Evolutionary conservation across 2,113 vertebrate species (phyloP), one percentile per base, ranked within the genome.

Genomic region (Synodontis membranacea): DNA sequence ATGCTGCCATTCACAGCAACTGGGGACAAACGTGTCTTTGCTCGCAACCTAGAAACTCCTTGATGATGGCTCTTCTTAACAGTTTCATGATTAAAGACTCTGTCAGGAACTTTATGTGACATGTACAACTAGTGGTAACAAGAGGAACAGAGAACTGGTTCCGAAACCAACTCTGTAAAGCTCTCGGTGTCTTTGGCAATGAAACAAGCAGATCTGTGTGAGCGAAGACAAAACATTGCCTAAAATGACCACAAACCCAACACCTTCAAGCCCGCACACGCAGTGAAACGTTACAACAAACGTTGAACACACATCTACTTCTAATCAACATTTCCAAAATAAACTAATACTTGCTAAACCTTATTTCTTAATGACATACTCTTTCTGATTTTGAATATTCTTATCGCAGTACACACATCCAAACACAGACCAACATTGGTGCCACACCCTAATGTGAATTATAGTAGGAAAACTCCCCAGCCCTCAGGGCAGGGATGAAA

Each of bases 401-500:
- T 68, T 50, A 50, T 15, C 37, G n/a, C 11, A 68, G 11, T 52
- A 68, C 58, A 62, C 50, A 58, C 70, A 44, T 56, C 21, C 17
- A 86, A 34, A 79, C n/a, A 86, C 84, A 72, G 52, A 9, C 39
- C 28, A 64, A 72, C n/a, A 80, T 62, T 46, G 34, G 52, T 56
- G 78, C 50, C 80, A 39, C 85, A 82, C 52, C 66, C 66, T 62
- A 44, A 74, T 72, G 11, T 68, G 39, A 74, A 50, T 64, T 50
- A 44, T 19, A 31, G 34, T 80, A 74, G 28, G 39, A 60, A 75
- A 72, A 54, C 85, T 64, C 28, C 80, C 64, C 2, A 78, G 8
- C 19, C 85, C 80, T 86, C 5, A 68, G 76, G 75, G 44, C 56
- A 70, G 54, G 54, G 76, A 86, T 37, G 50, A 58, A 52, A n/a